Percentiles rank a stretch among this genome's conserved stretches.
phyloP scores from a whole-genome alignment of 2,113 vertebrate species.

The Philantomba maxwellii region DNA sequence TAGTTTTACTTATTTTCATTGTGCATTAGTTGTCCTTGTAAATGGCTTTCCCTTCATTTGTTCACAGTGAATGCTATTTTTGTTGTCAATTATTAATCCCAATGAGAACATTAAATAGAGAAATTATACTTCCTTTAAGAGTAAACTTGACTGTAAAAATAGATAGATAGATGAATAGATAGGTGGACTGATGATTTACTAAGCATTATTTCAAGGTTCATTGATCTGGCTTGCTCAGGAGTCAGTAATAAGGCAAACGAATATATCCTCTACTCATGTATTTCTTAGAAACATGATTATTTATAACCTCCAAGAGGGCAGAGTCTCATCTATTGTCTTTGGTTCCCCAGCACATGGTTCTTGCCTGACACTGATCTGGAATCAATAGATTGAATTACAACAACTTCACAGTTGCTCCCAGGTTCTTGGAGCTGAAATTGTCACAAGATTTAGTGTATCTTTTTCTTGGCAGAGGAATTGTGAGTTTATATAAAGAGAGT shows the following conservation, averaged over 20 bases:
- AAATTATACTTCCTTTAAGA: not conserved
- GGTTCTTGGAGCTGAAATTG: not conserved
- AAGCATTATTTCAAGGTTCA: not conserved
- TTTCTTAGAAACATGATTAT: not conserved
- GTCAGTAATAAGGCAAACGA: not conserved
- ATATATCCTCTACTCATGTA: not conserved
- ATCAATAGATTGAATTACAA: not conserved
- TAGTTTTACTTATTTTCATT: not conserved
- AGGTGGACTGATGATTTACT: not conserved
- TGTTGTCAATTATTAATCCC: not conserved
- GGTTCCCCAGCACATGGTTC: not conserved
- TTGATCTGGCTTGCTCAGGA: not conserved
- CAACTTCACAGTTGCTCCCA: not conserved
- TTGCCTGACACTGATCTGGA: not conserved
- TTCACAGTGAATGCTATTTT: not conserved
- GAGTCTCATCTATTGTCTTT: not conserved
- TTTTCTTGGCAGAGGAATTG: not conserved
- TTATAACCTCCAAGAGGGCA: not conserved
- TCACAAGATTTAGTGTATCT: not conserved
- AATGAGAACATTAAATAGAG: not conserved
- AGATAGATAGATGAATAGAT: not conserved
- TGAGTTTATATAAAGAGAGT: not conserved
- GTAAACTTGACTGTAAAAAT: not conserved
- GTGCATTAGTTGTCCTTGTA: not conserved
- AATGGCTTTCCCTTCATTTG: not conserved